phyloP scores from a whole-genome alignment of 2,888 invertebrate species.

The Dione vanillae region DNA sequence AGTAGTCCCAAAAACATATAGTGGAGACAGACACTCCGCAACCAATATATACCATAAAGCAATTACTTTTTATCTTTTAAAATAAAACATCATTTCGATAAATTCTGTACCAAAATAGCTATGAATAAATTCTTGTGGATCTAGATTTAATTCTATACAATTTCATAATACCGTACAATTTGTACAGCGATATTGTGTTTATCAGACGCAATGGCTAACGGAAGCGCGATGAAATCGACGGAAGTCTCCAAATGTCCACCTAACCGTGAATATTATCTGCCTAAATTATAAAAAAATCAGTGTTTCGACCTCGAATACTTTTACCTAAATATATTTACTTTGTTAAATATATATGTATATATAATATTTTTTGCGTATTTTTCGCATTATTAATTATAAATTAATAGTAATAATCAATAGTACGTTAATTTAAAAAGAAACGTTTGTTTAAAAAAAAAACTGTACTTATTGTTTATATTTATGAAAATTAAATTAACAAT shows the following conservation, averaged over 20 bases:
- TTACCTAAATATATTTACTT: constrained; percentile 29
- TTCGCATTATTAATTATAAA: no score
- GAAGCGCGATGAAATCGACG: constrained; percentile 77
- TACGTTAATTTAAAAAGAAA: no score
- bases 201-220: constrained; percentile 51
- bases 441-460: no score
- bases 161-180: constrained; percentile 31
- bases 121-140: constrained; percentile 5
- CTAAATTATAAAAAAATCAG: constrained; percentile 47
- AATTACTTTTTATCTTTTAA: neutral
- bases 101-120: neutral
- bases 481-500: no score
- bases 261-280: constrained; percentile 62
- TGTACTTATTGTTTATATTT: no score
- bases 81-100: neutral
- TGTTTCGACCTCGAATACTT: constrained; percentile 38
- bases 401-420: no score
- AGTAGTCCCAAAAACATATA: no score
- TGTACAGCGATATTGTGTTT: constrained; percentile 36
- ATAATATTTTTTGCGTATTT: no score
- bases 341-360: no score
- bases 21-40: no score
- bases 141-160: constrained; percentile 23
- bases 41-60: neutral
- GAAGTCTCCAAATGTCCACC: constrained; percentile 62